A percentile compares a stretch with the other conserved stretches of the same genome.
These are phyloP conservation scores for Nestor notabilis DNA, from an alignment of 2,113 vertebrate species.

Conservation along the genomic window DNA sequence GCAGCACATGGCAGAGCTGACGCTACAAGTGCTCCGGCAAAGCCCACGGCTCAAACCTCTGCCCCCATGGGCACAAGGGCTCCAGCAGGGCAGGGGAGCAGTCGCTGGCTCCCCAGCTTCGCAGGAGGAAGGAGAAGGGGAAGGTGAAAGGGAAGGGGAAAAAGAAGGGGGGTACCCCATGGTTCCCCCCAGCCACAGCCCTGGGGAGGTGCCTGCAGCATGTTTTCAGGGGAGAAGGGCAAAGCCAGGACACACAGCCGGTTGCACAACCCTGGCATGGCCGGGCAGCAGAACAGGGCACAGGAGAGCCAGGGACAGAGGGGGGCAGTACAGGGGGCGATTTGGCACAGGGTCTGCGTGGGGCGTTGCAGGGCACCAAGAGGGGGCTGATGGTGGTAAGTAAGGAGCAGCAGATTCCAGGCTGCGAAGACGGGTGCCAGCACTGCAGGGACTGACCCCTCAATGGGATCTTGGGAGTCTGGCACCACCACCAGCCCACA, in stretches of 20 bases:
- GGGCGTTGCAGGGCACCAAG: background rate
- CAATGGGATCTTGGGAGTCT: fast-evolving
- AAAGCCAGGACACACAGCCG: fast-evolving
- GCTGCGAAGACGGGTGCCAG: background rate
- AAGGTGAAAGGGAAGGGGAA: background rate
- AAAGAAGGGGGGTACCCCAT: fast-evolving
- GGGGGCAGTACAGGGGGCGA: fast-evolving
- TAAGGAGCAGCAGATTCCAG: background rate
- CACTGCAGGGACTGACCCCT: fast-evolving
- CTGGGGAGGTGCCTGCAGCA: fast-evolving
- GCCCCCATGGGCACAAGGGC: background rate
- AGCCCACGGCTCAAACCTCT: background rate
- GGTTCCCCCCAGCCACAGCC: background rate
- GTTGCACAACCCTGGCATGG: background rate
- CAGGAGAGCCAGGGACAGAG: fast-evolving
- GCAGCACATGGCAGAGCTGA: fast-evolving
- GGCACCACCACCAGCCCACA: background rate
- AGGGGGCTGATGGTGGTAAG: background rate
- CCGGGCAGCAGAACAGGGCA: background rate
- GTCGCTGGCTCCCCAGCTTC: fast-evolving
- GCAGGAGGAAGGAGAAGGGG: background rate
- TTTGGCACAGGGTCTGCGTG: fast-evolving
- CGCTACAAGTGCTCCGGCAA: background rate
- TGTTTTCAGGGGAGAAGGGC: fast-evolving
- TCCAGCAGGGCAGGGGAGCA: background rate